Conservation (phyloP, 2,888 invertebrate species). For the Dryobota labecula region DNA sequence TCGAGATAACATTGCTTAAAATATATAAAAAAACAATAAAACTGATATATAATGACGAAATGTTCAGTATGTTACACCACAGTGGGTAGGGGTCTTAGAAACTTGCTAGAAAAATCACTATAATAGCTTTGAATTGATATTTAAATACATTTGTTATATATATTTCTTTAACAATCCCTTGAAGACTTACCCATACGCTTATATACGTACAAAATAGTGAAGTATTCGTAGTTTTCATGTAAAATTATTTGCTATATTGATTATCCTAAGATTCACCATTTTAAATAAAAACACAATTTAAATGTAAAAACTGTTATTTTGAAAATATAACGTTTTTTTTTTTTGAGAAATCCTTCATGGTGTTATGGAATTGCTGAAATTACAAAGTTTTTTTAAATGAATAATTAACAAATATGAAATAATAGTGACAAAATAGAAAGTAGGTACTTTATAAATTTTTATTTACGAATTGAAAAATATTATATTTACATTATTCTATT, state of each 20-base stretch:
- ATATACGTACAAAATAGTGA: slow-evolving; percentile 80
- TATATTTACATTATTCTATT: not conserved
- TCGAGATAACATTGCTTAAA: slow-evolving; percentile 12
- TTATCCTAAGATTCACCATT: slow-evolving; percentile 70
- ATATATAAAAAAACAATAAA: not conserved
- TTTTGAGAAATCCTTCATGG: slow-evolving; percentile 40
- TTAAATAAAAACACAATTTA: slow-evolving; percentile 47
- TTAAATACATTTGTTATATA: slow-evolving; percentile 41
- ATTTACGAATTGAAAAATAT: not conserved
- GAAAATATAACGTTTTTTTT: not conserved
- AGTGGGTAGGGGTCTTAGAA: slow-evolving; percentile 42
- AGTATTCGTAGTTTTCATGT: slow-evolving; percentile 63
- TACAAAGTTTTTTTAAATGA: too few species aligned
- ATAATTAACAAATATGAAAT: too few species aligned
- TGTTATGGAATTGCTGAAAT: not conserved
- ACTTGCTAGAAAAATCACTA: slow-evolving; percentile 64
- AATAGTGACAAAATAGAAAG: too few species aligned
- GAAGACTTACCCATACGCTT: slow-evolving; percentile 80
- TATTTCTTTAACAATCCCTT: slow-evolving; percentile 65
- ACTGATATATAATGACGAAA: not conserved
- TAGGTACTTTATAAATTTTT: too few species aligned
- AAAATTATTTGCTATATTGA: slow-evolving; percentile 66
- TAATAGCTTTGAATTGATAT: slow-evolving; percentile 59
- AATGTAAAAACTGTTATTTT: slow-evolving; percentile 28
- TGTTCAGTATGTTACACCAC: slow-evolving; percentile 29